Evolutionary conservation across 2,888 invertebrate genomes (phyloP).

Genomic region (Temnothorax ravouxi): DNA sequence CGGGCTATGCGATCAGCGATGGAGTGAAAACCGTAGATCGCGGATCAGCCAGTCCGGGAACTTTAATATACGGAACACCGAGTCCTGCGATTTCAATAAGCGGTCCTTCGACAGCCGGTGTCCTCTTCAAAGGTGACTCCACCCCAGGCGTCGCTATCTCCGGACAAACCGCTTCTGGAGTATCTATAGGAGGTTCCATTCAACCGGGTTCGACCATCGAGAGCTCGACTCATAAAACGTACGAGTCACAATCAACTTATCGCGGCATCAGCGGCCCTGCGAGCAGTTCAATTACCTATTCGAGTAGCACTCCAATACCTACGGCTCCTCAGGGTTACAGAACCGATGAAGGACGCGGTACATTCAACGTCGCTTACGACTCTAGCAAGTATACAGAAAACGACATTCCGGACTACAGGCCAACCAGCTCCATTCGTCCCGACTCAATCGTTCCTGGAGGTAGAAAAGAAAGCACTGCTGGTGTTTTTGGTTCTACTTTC

Average conservation of each 20-base stretch:
- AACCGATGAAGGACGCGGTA: conserved; percentile 80
- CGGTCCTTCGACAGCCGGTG: conserved; percentile 61
- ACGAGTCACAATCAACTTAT: conserved; percentile 39
- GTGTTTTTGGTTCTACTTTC: not conserved
- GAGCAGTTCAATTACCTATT: conserved; percentile 9
- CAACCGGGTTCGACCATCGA: conserved; percentile 45
- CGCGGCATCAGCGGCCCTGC: conserved; percentile 15
- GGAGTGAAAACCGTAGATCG: conserved; percentile 74
- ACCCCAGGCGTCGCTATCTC: conserved; percentile 64
- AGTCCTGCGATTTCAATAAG: conserved; percentile 63
- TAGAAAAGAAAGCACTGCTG: conserved; percentile 43
- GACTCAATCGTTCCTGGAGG: conserved; percentile 80
- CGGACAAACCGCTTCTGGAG: conserved; percentile 73
- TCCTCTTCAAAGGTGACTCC: conserved; percentile 66
- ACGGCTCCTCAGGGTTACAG: conserved; percentile 73
- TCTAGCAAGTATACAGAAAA: conserved; percentile 81
- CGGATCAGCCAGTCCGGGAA: conserved; percentile 65
- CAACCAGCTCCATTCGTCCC: conserved; percentile 80
- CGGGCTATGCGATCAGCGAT: conserved; percentile 72
- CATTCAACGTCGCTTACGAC: conserved; percentile 80
- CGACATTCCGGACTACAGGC: conserved; percentile 81
- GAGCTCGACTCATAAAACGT: conserved; percentile 50
- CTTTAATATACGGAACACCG: conserved; percentile 58
- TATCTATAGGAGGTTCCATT: conserved; percentile 61
- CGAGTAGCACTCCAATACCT: conserved; percentile 36